These are phyloP conservation scores for Mimas tiliae DNA, from an alignment of 2,888 invertebrate genomes.

Conservation along the genomic window DNA sequence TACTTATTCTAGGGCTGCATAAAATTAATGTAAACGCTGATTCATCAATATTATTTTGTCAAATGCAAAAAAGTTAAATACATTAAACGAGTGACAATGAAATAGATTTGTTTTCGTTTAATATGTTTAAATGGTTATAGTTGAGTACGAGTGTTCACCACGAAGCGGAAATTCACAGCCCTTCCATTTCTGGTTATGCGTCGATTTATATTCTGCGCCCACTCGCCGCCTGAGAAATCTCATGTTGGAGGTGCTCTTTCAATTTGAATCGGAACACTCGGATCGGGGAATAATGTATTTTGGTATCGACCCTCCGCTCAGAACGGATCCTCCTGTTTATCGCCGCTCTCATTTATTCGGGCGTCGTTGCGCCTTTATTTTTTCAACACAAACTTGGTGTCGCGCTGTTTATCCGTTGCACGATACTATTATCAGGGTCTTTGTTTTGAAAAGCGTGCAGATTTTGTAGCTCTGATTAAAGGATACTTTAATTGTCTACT, in stretches of 20 bases:
- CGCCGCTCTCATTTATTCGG: conserved; percentile 83
- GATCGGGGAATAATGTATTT: conserved; percentile 85
- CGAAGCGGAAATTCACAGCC: conserved; percentile 79
- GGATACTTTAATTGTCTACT: conserved; percentile 76
- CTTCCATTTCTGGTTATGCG: conserved; percentile 83
- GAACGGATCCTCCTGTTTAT: conserved; percentile 84
- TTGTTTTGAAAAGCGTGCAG: conserved; percentile 77
- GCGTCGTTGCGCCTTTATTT: conserved; percentile 83
- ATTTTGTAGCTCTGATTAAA: conserved; percentile 68
- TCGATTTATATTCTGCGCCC: conserved; percentile 84
- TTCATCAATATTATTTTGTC: neutral
- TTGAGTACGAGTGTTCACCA: conserved; percentile 63
- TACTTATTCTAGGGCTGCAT: conserved; percentile 52
- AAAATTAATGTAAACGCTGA: conserved; percentile 28
- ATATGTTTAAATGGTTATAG: conserved; percentile 52
- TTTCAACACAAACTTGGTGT: conserved; percentile 78
- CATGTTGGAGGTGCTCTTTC: conserved; percentile 85
- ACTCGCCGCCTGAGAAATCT: conserved; percentile 84
- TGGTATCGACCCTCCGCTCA: conserved; percentile 82
- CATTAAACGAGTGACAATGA: conserved; percentile 32
- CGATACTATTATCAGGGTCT: conserved; percentile 77
- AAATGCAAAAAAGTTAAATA: neutral
- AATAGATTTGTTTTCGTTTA: conserved; percentile 42
- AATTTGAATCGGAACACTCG: conserved; percentile 85
- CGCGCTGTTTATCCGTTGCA: conserved; percentile 76